Base-by-base conservation (phyloP, 1,140 invertebrate genomes). In the Drosophila athabasca region DNA sequence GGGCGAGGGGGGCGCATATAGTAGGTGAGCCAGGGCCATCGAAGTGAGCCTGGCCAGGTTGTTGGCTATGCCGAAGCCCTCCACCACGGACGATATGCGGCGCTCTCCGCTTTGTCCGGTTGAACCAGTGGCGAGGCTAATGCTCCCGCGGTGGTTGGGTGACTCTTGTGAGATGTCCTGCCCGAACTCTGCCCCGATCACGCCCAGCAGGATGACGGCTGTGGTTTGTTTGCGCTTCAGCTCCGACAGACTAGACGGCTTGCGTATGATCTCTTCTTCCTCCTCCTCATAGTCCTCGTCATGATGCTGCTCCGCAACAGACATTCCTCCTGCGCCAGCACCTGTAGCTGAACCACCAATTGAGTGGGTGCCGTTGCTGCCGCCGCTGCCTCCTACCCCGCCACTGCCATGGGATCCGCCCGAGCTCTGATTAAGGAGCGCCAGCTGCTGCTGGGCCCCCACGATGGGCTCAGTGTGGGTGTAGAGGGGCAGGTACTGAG, bases 101-200 rank as follows among this genome's bases (percentile, higher is more conserved):
- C 93, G 60, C 95, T 95, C 78, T 93, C 26, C 93, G 29, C 48
- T 39, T 3, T 49, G 9, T 11, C 24, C 58, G 9, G 64, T 66
- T 1, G 35, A 13, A 1, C 67, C 67, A 2, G 52, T 50, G 93
- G 53, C 58, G 92, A 93, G 53, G 93, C 92, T 74, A 88, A 93
- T 85, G 57, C 80, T 81, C 46, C 76, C 85, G 6, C 84, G 80
- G 62, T 82, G 76, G 19, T 90, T 90, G 51, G 91, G 90, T 92
- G 94, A 94, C 75, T 95, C 94, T 17, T 94, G 94, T 11, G 94
- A 94, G 48, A 97, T 96, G 82, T 97, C 98, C 90, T 98, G 97
- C 0, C 98, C 98, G 92, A 99, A 99, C 92, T 99, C 98, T 0
- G 98, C 97, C 0, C 99, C 99, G 59, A 99, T 98, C 0, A 99